Base-by-base conservation (phyloP, 2,797 vertebrate genomes). In the Malurus splendens region DNA sequence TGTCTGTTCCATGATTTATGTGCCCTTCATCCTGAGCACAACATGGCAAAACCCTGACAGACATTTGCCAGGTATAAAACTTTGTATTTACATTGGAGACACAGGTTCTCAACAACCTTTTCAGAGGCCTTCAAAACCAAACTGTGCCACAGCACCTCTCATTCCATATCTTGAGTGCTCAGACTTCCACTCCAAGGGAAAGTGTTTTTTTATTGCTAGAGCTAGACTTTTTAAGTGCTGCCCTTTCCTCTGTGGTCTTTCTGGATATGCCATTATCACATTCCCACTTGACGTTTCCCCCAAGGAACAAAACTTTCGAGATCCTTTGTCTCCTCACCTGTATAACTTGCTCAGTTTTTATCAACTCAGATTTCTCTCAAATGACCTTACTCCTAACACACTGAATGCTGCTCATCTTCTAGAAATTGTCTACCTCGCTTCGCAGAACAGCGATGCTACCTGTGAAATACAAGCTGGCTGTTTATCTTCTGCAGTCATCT, bases 51-150 rank as follows among this genome's bases (percentile, higher is more conserved):
- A 41, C 25, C 24, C 30, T 22, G 47, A 52, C 2, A 79, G 22
- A 47, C 15, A 39, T 12, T 18, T 19, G 44, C 5, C 7, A 52
- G 0, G 0, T 27, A 39, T 33, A 50, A 67, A 84, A 79, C 45
- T 57, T 18, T 0, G 0, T 20, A 18, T 64, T 83, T 79, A 50
- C 16, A 7, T 0, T n/a, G 44, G 18, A 64, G 27, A 61, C 38
- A 33, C 2, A 20, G 51, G 45, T n/a, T 66, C 45, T 39, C 56
- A 70, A 67, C 18, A 36, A 41, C 45, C 12, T 7, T 66, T 79
- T 22, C 64, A 44, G 66, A 56, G 27, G 15, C 44, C 55, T 60
- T 71, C 48, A 50, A 76, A 89, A 64, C 22, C 22, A 47, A 86
- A 67, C 48, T 23, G n/a, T 20, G 44, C 16, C 0, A 2, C 38